These are phyloP conservation scores for Xiphydria camelus DNA, from an alignment of 2,888 invertebrate species.

Conservation along the genomic window DNA sequence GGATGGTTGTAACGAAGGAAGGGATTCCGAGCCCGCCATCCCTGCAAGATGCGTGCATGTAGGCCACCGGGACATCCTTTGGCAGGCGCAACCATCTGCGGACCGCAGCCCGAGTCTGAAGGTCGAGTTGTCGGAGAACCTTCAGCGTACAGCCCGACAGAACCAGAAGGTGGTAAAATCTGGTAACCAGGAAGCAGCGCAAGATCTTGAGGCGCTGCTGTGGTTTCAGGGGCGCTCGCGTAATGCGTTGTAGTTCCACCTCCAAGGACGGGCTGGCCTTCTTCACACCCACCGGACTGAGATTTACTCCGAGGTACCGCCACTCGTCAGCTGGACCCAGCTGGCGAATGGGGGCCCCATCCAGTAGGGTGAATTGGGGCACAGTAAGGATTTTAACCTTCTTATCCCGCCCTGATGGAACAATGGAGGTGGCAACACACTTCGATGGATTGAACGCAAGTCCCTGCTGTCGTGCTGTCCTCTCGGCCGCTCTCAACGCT, in stretches of 20 bases:
- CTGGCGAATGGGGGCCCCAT: too few relatives aligned
- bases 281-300: too few relatives aligned
- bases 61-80: constrained; percentile 32
- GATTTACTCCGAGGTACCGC: too few relatives aligned
- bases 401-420: too few relatives aligned
- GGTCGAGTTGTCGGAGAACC: constrained; percentile 37
- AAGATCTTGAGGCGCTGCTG: constrained; percentile 47
- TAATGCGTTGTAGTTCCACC: constrained; percentile 30
- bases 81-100: constrained; percentile 39
- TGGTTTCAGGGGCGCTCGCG: constrained; percentile 46
- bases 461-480: too few relatives aligned
- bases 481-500: too few relatives aligned
- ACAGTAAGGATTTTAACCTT: too few relatives aligned
- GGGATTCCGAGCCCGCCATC: constrained; percentile 30
- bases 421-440: too few relatives aligned
- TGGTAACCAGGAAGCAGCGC: constrained; percentile 47
- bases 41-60: constrained; percentile 33
- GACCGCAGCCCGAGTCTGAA: constrained; percentile 33
- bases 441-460: too few relatives aligned
- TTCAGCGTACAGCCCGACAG: constrained; percentile 29
- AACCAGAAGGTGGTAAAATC: constrained; percentile 45
- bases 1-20: constrained; percentile 13
- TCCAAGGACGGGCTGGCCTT: too few relatives aligned
- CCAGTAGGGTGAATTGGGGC: too few relatives aligned
- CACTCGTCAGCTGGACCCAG: too few relatives aligned